A percentile compares a stretch with the other conserved stretches of the same genome.
phyloP scores from a whole-genome alignment of 2,888 invertebrate genomes.

The Geophilus truncorum region DNA sequence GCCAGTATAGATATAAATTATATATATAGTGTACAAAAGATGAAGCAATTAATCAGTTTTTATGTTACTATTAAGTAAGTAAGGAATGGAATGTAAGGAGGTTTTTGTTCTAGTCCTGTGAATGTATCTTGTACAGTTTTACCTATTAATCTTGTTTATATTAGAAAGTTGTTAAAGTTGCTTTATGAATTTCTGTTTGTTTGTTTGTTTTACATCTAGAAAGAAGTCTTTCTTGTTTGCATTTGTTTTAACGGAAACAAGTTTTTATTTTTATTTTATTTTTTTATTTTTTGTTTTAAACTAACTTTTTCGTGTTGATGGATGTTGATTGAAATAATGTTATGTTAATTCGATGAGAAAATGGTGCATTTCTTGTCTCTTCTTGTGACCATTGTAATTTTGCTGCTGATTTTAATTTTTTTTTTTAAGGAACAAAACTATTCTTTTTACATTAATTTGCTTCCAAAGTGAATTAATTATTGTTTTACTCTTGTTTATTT shows the following conservation, averaged over 20 bases:
- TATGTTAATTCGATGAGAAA: background rate
- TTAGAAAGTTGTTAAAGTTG: background rate
- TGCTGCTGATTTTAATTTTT: slow-evolving; percentile 12
- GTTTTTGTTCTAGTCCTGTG: slow-evolving; percentile 16
- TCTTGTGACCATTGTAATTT: slow-evolving; percentile 15
- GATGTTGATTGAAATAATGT: background rate
- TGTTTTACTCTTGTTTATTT: background rate
- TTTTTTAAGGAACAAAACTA: too few species aligned
- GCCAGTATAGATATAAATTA: slow-evolving; percentile 19
- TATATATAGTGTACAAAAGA: slow-evolving; percentile 21
- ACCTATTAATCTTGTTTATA: background rate
- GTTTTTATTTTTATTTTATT: background rate
- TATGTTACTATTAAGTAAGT: background rate
- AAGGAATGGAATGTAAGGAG: slow-evolving; percentile 15
- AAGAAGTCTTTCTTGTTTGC: background rate
- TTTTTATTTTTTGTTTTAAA: background rate
- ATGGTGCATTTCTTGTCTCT: slow-evolving; percentile 16
- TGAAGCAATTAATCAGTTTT: background rate
- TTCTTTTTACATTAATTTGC: background rate
- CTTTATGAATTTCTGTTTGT: background rate
- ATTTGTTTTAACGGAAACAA: background rate
- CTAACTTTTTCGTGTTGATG: background rate
- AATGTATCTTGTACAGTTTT: slow-evolving; percentile 15
- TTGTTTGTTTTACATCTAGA: background rate
- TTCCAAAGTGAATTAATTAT: background rate